These are phyloP conservation scores for Pogona vitticeps DNA, from an alignment of 2,113 vertebrate species.

Conservation along the genomic window DNA sequence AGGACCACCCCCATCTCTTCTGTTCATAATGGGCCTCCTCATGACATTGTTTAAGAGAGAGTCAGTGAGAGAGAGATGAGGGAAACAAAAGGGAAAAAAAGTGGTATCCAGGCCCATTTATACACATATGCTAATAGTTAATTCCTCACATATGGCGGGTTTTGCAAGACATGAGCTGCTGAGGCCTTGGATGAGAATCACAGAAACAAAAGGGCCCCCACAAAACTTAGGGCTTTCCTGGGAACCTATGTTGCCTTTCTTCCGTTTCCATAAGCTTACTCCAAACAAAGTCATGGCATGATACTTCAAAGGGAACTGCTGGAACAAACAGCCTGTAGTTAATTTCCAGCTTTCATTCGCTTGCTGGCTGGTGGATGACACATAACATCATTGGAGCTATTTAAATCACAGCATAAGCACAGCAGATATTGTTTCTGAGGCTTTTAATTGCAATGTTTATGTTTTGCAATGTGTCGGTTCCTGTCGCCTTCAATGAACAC, in stretches of 20 bases:
- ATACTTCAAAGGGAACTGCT: conserved; percentile 63
- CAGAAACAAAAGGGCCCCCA: background rate
- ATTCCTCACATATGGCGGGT: background rate
- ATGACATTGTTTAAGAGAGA: background rate
- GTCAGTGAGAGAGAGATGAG: background rate
- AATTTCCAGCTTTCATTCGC: conserved; percentile 67
- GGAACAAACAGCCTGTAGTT: conserved; percentile 68
- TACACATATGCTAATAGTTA: background rate
- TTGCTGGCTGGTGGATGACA: conserved; percentile 58
- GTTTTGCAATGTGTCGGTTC: conserved; percentile 52
- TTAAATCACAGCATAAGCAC: conserved; percentile 46
- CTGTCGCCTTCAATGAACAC: conserved; percentile 68
- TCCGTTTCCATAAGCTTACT: conserved; percentile 34
- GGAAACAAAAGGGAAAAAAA: background rate
- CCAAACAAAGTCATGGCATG: conserved; percentile 47
- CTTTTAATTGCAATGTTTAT: conserved; percentile 64
- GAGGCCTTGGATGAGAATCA: background rate
- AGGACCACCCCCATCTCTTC: no score
- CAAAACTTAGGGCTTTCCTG: background rate
- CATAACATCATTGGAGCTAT: conserved; percentile 8
- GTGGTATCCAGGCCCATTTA: background rate
- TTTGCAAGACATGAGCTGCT: background rate
- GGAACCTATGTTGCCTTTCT: conserved; percentile 26
- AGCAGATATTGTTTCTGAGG: conserved; percentile 41
- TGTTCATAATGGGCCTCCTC: background rate